Evolutionary conservation across 2,888 invertebrate species (phyloP).

Genomic region (Escarpia spicata): DNA sequence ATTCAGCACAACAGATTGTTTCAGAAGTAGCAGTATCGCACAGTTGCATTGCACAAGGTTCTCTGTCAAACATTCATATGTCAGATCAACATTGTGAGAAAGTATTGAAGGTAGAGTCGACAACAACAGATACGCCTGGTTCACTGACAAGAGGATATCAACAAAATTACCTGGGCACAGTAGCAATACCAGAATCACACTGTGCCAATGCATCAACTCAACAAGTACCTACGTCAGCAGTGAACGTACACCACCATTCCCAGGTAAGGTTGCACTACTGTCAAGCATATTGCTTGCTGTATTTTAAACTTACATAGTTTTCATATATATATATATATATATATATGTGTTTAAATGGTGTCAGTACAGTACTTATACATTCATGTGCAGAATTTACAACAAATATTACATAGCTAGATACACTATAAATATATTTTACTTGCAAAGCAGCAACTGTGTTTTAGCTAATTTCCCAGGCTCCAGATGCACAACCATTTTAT

Average conservation of each 20-base stretch:
- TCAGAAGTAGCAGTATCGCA: neutral
- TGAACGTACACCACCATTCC: neutral
- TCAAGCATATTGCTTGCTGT: neutral
- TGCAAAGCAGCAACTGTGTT: too few species aligned
- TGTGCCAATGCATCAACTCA: neutral
- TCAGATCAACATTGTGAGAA: neutral
- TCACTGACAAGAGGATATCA: neutral
- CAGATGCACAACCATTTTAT: too few species aligned
- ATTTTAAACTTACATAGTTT: neutral
- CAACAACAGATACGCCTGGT: neutral
- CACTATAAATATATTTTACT: too few species aligned
- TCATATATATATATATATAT: neutral
- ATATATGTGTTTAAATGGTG: too few species aligned
- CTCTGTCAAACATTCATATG: neutral
- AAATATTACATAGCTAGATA: too few species aligned
- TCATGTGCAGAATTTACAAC: too few species aligned
- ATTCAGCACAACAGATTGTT: neutral
- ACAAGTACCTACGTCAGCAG: neutral
- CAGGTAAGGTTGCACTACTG: neutral
- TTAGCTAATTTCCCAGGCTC: too few species aligned
- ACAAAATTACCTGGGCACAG: neutral
- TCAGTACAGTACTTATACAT: too few species aligned
- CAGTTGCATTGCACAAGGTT: neutral
- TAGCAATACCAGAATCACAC: neutral
- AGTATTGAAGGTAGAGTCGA: neutral